phyloP scores from a whole-genome alignment of 1,140 invertebrate genomes.

The Nymphalis io region DNA sequence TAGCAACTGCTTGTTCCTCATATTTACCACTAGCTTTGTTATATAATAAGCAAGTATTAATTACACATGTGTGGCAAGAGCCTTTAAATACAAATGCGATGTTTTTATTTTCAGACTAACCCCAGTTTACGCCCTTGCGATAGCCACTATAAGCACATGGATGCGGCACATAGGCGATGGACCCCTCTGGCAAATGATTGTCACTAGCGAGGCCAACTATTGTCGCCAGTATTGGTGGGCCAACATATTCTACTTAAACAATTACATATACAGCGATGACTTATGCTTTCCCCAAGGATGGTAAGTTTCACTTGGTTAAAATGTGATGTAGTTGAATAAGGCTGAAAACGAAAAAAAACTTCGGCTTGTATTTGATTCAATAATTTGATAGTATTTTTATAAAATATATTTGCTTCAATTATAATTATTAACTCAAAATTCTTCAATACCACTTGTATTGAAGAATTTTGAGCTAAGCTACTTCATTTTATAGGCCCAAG shows the following conservation, averaged over 20 bases:
- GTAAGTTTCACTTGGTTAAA: conserved; percentile 42
- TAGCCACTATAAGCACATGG: conserved; percentile 63
- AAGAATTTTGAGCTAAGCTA: no score
- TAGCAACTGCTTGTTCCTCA: no score
- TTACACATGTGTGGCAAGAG: no score
- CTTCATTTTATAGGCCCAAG: no score
- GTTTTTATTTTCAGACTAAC: conserved; percentile 58
- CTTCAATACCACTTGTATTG: no score
- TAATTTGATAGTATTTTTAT: no score
- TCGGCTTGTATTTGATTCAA: no score
- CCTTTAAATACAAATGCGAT: background rate
- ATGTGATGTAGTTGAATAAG: background rate
- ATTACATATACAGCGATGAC: conserved; percentile 66
- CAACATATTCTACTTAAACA: conserved; percentile 85
- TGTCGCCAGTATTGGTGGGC: conserved; percentile 85
- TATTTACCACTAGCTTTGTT: no score
- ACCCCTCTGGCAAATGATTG: conserved; percentile 60
- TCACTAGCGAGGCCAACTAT: conserved; percentile 68
- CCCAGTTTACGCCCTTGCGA: conserved; percentile 61
- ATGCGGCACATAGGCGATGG: conserved; percentile 57
- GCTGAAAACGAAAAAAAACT: no score
- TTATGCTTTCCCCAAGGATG: conserved; percentile 64
- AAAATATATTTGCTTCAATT: no score
- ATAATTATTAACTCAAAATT: no score
- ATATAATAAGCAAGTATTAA: no score